A percentile compares a stretch with the other conserved stretches of the same genome.
phyloP scores from a whole-genome alignment of 2,797 vertebrate species.

The Rhinoraja longicauda region DNA sequence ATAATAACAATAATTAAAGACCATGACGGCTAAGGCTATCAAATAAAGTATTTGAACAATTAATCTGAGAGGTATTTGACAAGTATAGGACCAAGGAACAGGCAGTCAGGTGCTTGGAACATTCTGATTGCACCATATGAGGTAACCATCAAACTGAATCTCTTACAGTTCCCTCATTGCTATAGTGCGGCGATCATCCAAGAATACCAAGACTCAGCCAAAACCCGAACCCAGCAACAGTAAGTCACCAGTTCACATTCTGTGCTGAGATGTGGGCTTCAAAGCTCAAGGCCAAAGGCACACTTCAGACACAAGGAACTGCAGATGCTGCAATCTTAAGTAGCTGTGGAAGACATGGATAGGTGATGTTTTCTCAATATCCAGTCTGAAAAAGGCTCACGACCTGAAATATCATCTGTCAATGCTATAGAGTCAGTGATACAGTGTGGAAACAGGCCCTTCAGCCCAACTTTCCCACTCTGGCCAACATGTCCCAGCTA shows the following conservation, averaged over 20 bases:
- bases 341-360: too few relatives aligned
- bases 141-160: neutral
- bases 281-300: neutral
- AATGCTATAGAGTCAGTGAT: too few relatives aligned
- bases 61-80: neutral
- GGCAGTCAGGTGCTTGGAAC: neutral
- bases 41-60: neutral
- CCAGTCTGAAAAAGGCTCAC: too few relatives aligned
- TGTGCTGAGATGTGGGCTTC: neutral
- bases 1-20: neutral
- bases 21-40: neutral
- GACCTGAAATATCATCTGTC: too few relatives aligned
- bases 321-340: too few relatives aligned
- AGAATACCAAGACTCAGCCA: slow-evolving; percentile 56
- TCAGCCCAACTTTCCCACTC: too few relatives aligned
- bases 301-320: too few relatives aligned
- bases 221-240: slow-evolving; percentile 54
- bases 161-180: slow-evolving; percentile 64
- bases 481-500: too few relatives aligned
- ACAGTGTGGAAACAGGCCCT: too few relatives aligned
- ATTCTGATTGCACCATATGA: neutral
- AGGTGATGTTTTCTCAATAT: too few relatives aligned
- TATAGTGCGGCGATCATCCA: slow-evolving; percentile 71
- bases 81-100: neutral
- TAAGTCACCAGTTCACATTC: neutral